A percentile compares a stretch with the other conserved stretches of the same genome.
phyloP scores from a whole-genome alignment of 2,797 vertebrate genomes.

The Psittacula echo region DNA sequence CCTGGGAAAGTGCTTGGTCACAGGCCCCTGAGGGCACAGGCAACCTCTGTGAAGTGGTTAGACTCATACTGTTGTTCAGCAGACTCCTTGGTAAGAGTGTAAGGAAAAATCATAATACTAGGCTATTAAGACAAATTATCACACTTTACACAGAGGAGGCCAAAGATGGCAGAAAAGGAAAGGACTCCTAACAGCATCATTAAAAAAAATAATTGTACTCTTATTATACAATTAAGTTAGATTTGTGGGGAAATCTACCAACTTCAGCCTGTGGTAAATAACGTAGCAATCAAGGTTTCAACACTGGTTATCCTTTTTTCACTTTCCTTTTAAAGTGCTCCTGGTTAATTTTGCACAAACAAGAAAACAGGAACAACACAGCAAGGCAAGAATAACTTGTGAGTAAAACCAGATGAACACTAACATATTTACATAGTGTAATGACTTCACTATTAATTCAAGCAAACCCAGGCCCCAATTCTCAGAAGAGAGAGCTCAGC shows the following conservation, averaged over 20 bases:
- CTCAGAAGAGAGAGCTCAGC: constrained; percentile 24
- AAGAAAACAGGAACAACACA: constrained; percentile 49
- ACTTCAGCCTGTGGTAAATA: constrained; percentile 20
- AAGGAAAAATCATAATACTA: not conserved
- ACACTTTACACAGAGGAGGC: not conserved
- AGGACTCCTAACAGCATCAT: not conserved
- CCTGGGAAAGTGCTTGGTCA: not conserved
- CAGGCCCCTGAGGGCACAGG: not conserved
- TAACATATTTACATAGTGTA: constrained; percentile 59
- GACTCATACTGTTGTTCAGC: not conserved
- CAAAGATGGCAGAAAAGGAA: constrained; percentile 26
- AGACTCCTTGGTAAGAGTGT: not conserved
- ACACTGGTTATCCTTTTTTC: constrained; percentile 10
- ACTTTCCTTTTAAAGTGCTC: constrained; percentile 9
- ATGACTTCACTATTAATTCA: constrained; percentile 65
- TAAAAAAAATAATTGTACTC: constrained; percentile 1
- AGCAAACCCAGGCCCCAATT: constrained; percentile 54
- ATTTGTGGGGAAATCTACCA: not conserved
- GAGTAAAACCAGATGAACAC: constrained; percentile 67
- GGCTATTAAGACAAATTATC: constrained; percentile 38
- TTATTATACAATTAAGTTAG: not conserved
- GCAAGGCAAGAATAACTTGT: constrained; percentile 60
- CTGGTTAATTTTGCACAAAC: constrained; percentile 60
- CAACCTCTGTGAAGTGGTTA: not conserved
- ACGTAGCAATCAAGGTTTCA: constrained; percentile 47